These are phyloP conservation scores for Kryptopterus vitreolus DNA, from an alignment of 2,797 vertebrate genomes.

Conservation along the genomic window DNA sequence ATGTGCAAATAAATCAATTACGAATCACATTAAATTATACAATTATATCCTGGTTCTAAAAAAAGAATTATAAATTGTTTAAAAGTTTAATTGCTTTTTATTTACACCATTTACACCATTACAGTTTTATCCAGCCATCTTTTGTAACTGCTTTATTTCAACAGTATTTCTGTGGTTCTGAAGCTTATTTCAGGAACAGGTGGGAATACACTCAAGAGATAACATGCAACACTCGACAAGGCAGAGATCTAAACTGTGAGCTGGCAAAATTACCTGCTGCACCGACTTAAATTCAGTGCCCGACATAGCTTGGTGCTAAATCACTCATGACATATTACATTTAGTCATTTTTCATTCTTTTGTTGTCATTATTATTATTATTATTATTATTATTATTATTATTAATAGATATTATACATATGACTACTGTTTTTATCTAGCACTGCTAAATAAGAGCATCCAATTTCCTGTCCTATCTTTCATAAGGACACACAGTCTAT, in stretches of 20 bases:
- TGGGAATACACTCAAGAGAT: no score
- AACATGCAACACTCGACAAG: neutral
- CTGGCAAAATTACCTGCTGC: neutral
- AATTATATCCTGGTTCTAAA: neutral
- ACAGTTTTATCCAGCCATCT: neutral
- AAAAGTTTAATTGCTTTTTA: neutral
- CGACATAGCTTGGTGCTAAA: neutral
- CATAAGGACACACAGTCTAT: constrained; percentile 36
- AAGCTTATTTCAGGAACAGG: neutral
- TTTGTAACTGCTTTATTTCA: neutral
- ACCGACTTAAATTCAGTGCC: neutral
- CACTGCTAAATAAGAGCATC: constrained; percentile 33
- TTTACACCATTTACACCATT: neutral
- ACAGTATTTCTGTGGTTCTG: neutral
- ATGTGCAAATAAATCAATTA: neutral
- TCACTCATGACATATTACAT: neutral
- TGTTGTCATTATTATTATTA: constrained; percentile 3
- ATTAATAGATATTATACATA: neutral
- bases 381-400: constrained; percentile 5
- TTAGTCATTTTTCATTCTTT: neutral
- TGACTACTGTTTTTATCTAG: constrained; percentile 26
- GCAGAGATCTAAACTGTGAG: neutral
- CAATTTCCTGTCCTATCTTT: constrained; percentile 40
- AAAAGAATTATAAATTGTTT: neutral
- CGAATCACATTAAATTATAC: no score